Evolutionary conservation across 2,888 invertebrate genomes (phyloP).

Genomic region (Carpatolechia fugitivella): DNA sequence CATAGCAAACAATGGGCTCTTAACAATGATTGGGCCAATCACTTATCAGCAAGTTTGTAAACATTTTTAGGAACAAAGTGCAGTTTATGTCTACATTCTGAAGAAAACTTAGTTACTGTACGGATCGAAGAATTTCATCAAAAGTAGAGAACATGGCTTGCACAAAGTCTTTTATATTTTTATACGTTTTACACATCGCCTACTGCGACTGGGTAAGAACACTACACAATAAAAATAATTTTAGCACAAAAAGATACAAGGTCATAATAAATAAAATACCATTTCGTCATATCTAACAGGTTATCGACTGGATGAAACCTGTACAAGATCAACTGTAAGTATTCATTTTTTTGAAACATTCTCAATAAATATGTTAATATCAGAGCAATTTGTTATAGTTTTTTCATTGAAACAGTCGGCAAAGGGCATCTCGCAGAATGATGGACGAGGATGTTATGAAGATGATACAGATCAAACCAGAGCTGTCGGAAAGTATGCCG

Average conservation of each 20-base stretch:
- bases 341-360: background rate
- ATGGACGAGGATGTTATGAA: background rate
- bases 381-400: background rate
- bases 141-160: conserved; percentile 34
- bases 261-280: too few relatives aligned
- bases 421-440: background rate
- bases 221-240: background rate
- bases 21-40: conserved; percentile 33
- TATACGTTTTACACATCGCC: conserved; percentile 29
- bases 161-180: conserved; percentile 30
- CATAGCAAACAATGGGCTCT: conserved; percentile 27
- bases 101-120: conserved; percentile 21
- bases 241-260: background rate
- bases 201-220: conserved; percentile 40
- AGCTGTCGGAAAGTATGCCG: background rate
- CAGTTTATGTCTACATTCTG: conserved; percentile 27
- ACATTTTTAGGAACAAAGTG: conserved; percentile 28
- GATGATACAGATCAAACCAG: background rate
- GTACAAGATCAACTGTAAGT: conserved; percentile 60
- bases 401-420: background rate
- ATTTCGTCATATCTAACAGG: conserved; percentile 41
- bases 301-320: conserved; percentile 60
- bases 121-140: conserved; percentile 7
- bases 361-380: too few relatives aligned
- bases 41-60: conserved; percentile 43